Conservation (phyloP, 2,888 invertebrate genomes). For the Melieria omissa region DNA sequence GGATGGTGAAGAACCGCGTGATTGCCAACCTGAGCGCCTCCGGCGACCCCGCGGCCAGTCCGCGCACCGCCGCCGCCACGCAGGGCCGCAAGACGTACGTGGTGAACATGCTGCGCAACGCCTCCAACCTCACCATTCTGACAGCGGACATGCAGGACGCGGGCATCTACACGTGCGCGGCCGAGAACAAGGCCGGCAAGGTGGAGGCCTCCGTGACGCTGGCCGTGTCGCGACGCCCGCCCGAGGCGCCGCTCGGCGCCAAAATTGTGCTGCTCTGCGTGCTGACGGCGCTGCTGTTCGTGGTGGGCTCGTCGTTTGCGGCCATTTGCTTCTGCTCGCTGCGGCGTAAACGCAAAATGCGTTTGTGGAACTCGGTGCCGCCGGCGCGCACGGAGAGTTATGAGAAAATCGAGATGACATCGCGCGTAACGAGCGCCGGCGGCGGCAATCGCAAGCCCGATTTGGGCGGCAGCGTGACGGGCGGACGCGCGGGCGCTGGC, state of each 20-base stretch:
- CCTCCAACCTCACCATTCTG: constrained; percentile 79
- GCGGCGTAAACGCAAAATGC: constrained; percentile 72
- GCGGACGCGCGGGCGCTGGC: constrained; percentile 46
- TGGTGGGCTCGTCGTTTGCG: constrained; percentile 75
- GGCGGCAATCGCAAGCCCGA: constrained; percentile 48
- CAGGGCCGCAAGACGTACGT: constrained; percentile 74
- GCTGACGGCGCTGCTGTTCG: constrained; percentile 76
- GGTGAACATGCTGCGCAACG: constrained; percentile 74
- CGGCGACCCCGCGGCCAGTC: constrained; percentile 52
- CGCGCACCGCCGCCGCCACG: constrained; percentile 63
- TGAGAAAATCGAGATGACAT: constrained; percentile 81
- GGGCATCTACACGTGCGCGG: constrained; percentile 80
- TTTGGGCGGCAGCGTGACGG: constrained; percentile 57
- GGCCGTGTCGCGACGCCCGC: constrained; percentile 75
- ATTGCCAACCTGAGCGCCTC: constrained; percentile 72
- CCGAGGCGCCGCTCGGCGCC: constrained; percentile 71
- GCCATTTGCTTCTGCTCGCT: constrained; percentile 73
- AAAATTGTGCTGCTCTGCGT: constrained; percentile 76
- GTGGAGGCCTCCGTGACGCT: constrained; percentile 80
- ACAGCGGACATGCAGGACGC: constrained; percentile 80
- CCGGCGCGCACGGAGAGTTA: constrained; percentile 74
- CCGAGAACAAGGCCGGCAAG: constrained; percentile 83
- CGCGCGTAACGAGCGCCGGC: constrained; percentile 66
- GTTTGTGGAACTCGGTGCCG: constrained; percentile 66
- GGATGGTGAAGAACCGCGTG: constrained; percentile 77